phyloP scores from a whole-genome alignment of 2,888 invertebrate genomes.

The Campopleginae sp. region DNA sequence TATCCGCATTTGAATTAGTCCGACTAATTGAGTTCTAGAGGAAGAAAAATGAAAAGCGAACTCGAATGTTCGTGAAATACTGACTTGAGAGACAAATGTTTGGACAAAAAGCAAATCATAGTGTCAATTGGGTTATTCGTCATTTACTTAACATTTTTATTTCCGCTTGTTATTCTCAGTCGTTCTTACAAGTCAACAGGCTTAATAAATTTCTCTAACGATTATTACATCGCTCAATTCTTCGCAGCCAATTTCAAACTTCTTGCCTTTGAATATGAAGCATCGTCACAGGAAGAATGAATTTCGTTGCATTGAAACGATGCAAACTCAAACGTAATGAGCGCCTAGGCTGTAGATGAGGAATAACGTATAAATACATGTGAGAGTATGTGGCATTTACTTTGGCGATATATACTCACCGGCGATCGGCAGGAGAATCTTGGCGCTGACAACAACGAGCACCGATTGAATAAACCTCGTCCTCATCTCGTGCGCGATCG shows the following conservation, averaged over 20 bases:
- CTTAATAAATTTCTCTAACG: conserved; percentile 5
- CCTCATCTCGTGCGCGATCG: conserved; percentile 59
- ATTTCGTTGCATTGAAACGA: too few relatives aligned
- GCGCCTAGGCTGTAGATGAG: too few relatives aligned
- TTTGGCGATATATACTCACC: conserved; percentile 73
- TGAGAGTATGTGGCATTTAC: not conserved
- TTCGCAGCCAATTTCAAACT: too few relatives aligned
- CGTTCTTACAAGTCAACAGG: not conserved
- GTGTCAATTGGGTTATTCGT: not conserved
- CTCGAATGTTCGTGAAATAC: not conserved
- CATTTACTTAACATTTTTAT: not conserved
- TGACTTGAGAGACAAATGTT: not conserved
- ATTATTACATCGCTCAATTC: not conserved
- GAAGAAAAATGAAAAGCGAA: not conserved
- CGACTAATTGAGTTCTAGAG: not conserved
- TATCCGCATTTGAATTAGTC: not conserved
- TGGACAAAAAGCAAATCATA: not conserved
- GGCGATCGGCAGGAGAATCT: conserved; percentile 74
- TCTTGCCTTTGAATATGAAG: too few relatives aligned
- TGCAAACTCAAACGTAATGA: too few relatives aligned
- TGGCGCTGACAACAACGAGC: conserved; percentile 75
- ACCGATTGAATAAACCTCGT: conserved; percentile 71
- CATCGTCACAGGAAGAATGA: too few relatives aligned
- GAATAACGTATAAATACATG: not conserved
- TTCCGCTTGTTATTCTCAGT: not conserved